These are phyloP conservation scores for Dipodomys stephensi DNA, from an alignment of 2,113 vertebrate species.

Conservation along the genomic window DNA sequence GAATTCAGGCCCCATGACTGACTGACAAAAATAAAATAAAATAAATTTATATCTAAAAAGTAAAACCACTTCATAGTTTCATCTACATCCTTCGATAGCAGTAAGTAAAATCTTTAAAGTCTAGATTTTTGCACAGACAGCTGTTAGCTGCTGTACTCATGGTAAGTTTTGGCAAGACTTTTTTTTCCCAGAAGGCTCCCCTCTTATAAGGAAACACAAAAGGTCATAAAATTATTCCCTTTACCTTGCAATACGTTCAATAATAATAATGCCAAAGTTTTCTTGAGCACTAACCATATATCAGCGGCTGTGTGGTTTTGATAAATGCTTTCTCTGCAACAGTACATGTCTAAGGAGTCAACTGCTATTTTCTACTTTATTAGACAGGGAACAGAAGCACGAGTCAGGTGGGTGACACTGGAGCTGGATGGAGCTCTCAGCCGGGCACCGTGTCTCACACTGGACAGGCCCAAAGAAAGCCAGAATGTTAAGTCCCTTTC, in stretches of 20 bases:
- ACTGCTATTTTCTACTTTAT: background rate
- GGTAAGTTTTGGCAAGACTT: too few species aligned
- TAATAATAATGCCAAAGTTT: background rate
- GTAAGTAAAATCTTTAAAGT: too few species aligned
- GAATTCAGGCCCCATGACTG: too few species aligned
- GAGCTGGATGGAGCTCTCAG: too few species aligned
- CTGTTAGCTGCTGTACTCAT: background rate
- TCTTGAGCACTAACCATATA: background rate
- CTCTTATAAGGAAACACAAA: background rate
- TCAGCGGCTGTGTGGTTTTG: background rate
- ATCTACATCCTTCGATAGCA: too few species aligned
- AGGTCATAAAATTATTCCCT: background rate
- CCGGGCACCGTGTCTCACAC: too few species aligned
- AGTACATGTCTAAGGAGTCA: background rate
- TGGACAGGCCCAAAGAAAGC: too few species aligned
- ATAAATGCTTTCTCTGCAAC: background rate
- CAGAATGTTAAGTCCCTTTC: too few species aligned
- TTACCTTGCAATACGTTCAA: background rate
- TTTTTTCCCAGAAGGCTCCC: background rate
- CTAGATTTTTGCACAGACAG: background rate
- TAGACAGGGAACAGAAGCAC: background rate
- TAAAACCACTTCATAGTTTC: too few species aligned
- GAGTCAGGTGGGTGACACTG: background rate
- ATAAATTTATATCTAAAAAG: too few species aligned
- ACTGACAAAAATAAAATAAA: too few species aligned